Conservation (phyloP, 2,888 invertebrate species). For the Thereva unica region DNA sequence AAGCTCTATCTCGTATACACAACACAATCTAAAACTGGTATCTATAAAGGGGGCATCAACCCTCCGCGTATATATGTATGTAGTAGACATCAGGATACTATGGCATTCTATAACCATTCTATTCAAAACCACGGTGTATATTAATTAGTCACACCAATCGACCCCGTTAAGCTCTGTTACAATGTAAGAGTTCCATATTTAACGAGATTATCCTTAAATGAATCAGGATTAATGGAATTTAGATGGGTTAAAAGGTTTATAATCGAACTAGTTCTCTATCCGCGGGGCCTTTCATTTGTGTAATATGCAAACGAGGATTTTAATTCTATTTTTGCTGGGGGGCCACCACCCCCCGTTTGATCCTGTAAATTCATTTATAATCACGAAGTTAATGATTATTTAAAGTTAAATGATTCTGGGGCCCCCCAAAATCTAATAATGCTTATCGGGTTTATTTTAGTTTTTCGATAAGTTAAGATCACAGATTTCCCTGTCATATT, state of each 20-base stretch:
- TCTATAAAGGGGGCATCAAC: too few species aligned
- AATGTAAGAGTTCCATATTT: slow-evolving; percentile 3
- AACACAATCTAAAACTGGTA: too few species aligned
- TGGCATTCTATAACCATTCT: not conserved
- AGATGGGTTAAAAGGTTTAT: not conserved
- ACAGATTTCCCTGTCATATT: too few species aligned
- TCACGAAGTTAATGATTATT: not conserved
- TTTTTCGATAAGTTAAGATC: too few species aligned
- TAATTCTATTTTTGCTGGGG: not conserved
- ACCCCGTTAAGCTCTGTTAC: not conserved
- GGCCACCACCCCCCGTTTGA: not conserved
- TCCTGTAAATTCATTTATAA: slow-evolving; percentile 6
- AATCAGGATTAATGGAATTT: slow-evolving; percentile 29
- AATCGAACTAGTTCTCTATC: not conserved
- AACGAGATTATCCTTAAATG: slow-evolving; percentile 27
- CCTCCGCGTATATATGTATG: too few species aligned
- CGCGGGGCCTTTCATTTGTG: not conserved
- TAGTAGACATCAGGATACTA: too few species aligned
- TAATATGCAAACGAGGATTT: slow-evolving; percentile 16
- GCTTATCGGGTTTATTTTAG: too few species aligned
- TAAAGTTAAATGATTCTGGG: not conserved
- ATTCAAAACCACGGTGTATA: slow-evolving; percentile 7
- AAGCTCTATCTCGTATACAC: too few species aligned
- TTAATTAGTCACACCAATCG: slow-evolving; percentile 17
- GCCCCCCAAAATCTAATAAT: too few species aligned